Base-by-base conservation (phyloP, 2,113 vertebrate genomes). In the Pterophyllum scalare region DNA sequence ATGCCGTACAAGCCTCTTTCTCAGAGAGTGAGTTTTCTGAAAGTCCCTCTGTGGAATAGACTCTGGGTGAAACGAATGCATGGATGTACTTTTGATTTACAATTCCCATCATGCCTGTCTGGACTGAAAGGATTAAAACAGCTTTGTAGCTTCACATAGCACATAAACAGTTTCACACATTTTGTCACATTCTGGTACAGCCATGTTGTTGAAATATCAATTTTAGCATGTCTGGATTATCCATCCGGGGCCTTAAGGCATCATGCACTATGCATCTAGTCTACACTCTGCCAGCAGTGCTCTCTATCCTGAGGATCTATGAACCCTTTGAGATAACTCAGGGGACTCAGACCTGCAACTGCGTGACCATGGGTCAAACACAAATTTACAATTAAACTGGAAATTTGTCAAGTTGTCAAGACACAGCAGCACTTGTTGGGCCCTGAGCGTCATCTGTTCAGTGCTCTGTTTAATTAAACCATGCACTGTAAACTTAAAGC, bases 121-220 rank as follows among this genome's bases (percentile, higher is more conserved):
- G 46, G 35, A 70, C 67, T 59, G 35, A 22, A 61, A 61, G 52
- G 67, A 88, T 83, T 83, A 60, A 60, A 74, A 61, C 15, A 19
- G 38, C 15, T 52, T 77, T 72, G 31, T 14, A 72, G 46, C 67
- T n/a, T 52, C 1, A 12, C 13, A 64, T 6, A 38, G 43, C 49
- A 65, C 64, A 85, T 60, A 54, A 56, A 49, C 61, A 77, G 20
- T 79, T 74, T 72, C 81, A 77, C 38, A 61, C 78, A 77, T 57
- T 74, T 82, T 79, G 75, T 57, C 31, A 70, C 15, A 65, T 85
- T 88, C 59, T 88, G n/a, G 22, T 43, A 2, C 31, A 62, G n/a
- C 52, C 12, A 17, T 81, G 57, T 80, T 82, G 75, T 10, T 64
- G 19, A 65, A 84, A 82, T 77, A 61, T 43, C 19, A 10, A 76